Conservation (phyloP, 2,888 invertebrate genomes). For the Agriotes lineatus region DNA sequence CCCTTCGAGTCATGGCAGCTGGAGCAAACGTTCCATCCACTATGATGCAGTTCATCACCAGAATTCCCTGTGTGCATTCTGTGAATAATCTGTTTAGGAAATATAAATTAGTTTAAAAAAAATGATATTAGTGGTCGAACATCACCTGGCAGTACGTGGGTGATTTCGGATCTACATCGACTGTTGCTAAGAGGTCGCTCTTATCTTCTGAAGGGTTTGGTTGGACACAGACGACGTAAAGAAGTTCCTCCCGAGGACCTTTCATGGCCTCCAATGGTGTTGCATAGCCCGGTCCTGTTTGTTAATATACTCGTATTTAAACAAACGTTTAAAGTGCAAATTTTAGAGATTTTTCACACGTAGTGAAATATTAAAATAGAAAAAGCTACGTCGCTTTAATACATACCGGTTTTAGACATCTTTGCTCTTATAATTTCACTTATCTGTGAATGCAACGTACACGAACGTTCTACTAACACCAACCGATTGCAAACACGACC, state of each 20-base stretch:
- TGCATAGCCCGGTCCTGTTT: constrained; percentile 80
- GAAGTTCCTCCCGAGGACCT: constrained; percentile 86
- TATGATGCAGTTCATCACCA: constrained; percentile 94
- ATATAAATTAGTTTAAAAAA: background rate
- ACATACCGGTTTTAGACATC: too few relatives aligned
- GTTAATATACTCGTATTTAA: too few relatives aligned
- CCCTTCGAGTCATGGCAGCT: constrained; percentile 78
- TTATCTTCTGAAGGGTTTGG: constrained; percentile 75
- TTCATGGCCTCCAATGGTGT: constrained; percentile 86
- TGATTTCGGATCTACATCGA: constrained; percentile 92
- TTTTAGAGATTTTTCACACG: too few relatives aligned
- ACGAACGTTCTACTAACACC: too few relatives aligned
- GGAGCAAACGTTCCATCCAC: constrained; percentile 97
- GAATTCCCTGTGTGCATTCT: constrained; percentile 82
- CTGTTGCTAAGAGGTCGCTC: constrained; percentile 90
- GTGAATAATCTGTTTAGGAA: constrained; percentile 80
- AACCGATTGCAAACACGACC: too few relatives aligned
- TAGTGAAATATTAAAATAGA: too few relatives aligned
- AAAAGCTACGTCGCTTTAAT: background rate
- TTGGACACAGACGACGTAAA: constrained; percentile 92
- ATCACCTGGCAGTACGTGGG: constrained; percentile 82
- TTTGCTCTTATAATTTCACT: too few relatives aligned
- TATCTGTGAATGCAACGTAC: too few relatives aligned
- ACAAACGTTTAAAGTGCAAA: too few relatives aligned
- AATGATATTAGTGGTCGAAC: background rate